Evolutionary conservation across 2,888 invertebrate genomes (phyloP).

Genomic region (Drosophila monieri): DNA sequence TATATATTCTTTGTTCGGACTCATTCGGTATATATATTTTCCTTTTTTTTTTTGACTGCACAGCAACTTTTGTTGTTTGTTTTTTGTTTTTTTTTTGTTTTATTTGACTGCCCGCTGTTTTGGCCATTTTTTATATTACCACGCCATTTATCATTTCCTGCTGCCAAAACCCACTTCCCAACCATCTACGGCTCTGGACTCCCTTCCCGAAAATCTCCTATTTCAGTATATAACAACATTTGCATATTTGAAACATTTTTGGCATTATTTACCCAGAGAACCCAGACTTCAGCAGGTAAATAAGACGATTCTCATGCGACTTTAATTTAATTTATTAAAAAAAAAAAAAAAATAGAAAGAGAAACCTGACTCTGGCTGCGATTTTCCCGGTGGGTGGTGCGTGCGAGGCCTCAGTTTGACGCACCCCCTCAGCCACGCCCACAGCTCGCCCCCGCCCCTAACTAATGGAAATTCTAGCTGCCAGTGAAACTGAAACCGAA

Average conservation of each 20-base stretch:
- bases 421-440: slow-evolving; percentile 53
- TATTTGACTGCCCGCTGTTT: slow-evolving; percentile 75
- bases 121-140: slow-evolving; percentile 80
- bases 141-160: slow-evolving; percentile 82
- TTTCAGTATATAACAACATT: slow-evolving; percentile 22
- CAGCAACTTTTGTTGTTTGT: slow-evolving; percentile 46
- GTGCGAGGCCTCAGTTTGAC: slow-evolving; percentile 59
- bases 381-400: slow-evolving; percentile 59
- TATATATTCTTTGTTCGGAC: slow-evolving; percentile 41
- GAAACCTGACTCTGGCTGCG: slow-evolving; percentile 58
- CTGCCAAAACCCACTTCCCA: slow-evolving; percentile 65
- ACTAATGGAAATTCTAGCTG: slow-evolving; percentile 60
- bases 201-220: not conserved
- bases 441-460: not conserved
- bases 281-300: slow-evolving; percentile 45
- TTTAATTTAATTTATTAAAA: slow-evolving; percentile 76
- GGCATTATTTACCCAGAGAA: slow-evolving; percentile 50
- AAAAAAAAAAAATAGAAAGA: slow-evolving; percentile 36
- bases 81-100: slow-evolving; percentile 44
- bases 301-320: slow-evolving; percentile 71
- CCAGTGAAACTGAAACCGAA: slow-evolving; percentile 59
- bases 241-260: slow-evolving; percentile 47
- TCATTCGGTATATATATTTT: slow-evolving; percentile 37
- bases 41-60: slow-evolving; percentile 53
- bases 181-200: slow-evolving; percentile 4